Percentiles rank a stretch among this genome's conserved stretches.
phyloP scores from a whole-genome alignment of 2,113 vertebrate genomes.

The Nerophis ophidion region DNA sequence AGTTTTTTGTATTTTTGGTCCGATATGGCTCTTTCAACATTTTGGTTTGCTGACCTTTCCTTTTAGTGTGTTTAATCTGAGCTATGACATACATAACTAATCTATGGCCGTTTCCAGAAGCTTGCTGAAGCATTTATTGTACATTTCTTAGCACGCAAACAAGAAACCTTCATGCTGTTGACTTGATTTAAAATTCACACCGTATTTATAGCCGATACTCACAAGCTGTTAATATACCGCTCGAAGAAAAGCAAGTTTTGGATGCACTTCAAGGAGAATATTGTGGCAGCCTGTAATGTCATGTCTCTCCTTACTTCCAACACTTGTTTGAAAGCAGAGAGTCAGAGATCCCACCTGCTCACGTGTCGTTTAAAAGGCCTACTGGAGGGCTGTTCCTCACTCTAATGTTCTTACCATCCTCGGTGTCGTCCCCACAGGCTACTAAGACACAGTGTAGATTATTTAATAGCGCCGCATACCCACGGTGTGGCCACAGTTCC shows the following conservation, averaged over 20 bases:
- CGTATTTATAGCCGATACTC: constrained; percentile 17
- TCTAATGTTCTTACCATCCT: constrained; percentile 58
- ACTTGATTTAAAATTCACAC: constrained; percentile 33
- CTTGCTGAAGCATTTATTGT: no score
- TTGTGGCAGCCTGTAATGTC: constrained; percentile 29
- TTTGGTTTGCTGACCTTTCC: no score
- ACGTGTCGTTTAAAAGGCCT: constrained; percentile 44
- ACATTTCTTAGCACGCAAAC: neutral
- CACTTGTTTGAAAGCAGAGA: constrained; percentile 47
- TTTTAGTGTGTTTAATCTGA: no score
- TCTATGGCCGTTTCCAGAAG: no score
- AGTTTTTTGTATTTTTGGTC: no score
- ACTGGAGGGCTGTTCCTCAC: constrained; percentile 52
- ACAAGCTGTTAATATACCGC: constrained; percentile 24
- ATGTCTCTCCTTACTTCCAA: constrained; percentile 47
- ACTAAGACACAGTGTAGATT: constrained; percentile 46
- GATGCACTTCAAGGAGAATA: constrained; percentile 50
- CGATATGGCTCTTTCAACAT: no score
- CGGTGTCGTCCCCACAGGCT: constrained; percentile 46
- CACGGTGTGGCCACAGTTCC: constrained; percentile 53
- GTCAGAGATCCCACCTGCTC: constrained; percentile 61
- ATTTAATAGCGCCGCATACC: constrained; percentile 53
- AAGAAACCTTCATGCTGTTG: constrained; percentile 16
- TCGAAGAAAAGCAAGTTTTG: constrained; percentile 33
- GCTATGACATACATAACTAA: no score